These are phyloP conservation scores for Fistularia tabacaria DNA, from an alignment of 2,797 vertebrate genomes.

Conservation along the genomic window DNA sequence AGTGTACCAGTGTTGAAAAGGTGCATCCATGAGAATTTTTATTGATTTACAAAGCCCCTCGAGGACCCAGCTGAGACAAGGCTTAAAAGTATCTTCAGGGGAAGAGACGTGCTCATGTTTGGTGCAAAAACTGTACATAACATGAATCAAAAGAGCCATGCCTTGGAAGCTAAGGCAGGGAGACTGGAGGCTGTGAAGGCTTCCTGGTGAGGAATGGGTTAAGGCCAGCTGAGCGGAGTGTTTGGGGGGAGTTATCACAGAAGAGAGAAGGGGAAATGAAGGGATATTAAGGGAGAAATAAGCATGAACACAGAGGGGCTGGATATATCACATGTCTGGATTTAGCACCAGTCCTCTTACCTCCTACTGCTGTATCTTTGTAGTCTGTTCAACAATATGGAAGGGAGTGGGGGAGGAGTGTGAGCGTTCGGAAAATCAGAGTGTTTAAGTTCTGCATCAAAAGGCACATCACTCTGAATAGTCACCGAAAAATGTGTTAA, in stretches of 20 bases:
- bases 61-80: constrained; percentile 9
- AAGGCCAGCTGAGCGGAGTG: constrained; percentile 57
- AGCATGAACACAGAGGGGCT: constrained; percentile 55
- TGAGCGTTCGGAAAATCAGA: neutral
- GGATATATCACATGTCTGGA: constrained; percentile 64
- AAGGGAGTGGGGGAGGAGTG: constrained; percentile 35
- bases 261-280: constrained; percentile 63
- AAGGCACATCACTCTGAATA: no score
- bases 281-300: constrained; percentile 66
- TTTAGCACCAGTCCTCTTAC: constrained; percentile 55
- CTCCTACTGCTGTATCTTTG: constrained; percentile 54
- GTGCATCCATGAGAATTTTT: constrained; percentile 34
- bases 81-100: constrained; percentile 35
- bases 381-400: constrained; percentile 50
- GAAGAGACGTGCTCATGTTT: constrained; percentile 15
- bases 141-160: constrained; percentile 19
- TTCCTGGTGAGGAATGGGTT: constrained; percentile 56
- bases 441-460: neutral
- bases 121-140: constrained; percentile 6
- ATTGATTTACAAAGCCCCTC: constrained; percentile 42
- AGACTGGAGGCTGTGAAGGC: neutral
- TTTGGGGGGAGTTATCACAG: constrained; percentile 49
- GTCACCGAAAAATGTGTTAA: no score
- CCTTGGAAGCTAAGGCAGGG: no score
- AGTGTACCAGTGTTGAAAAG: constrained; percentile 32